Base-by-base conservation (phyloP, 2,888 invertebrate species). In the Druceiella hillmani region DNA sequence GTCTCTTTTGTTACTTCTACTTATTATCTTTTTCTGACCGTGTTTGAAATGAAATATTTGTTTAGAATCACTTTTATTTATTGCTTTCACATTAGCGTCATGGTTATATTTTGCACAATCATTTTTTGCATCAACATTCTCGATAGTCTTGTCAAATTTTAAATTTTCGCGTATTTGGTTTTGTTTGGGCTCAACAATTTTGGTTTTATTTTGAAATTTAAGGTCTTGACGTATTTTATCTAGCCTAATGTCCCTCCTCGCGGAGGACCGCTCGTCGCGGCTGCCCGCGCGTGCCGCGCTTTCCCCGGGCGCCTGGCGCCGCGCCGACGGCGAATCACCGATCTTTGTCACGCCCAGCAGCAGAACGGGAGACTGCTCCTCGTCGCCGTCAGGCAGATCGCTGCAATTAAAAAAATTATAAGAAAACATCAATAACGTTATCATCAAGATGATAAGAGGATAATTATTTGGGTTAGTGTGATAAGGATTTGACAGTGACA, bases 261-360 rank as follows among this genome's bases (percentile, higher is more conserved):
- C 68, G 47, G 69, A 70, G 0, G 70, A 64, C 46, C 66, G 67
- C 3, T 66, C 64, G 7, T 70, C 67, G 45, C 68, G 56, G 2
- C 69, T 68, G 48, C 68, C 69, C 36, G 64, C 50, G 2, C 68
- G 65, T 2, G 67, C 61, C 3, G 60, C 49, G 43, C 64, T 59
- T 3, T 64, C 58, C 36, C 39, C 37, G 40, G 69, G 64, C 11
- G 58, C 58, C 3, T 69, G 64, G 44, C 69, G 59, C 50, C 71
- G 55, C 43, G 65, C 63, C 4, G 55, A 56, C 1, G 71, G 69
- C 1, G 70, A 70, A 43, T 70, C 70, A 3, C 65, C 61, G 50
- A 64, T 74, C 56, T 76, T 77, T 58, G 74, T 78, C 43, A 78
- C 77, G 43, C 77, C 77, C 55, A 79, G 58, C 33, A 79, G 73